These are phyloP conservation scores for Stegodyphus mimosarum DNA, from an alignment of 1,140 invertebrate species.

Conservation along the genomic window DNA sequence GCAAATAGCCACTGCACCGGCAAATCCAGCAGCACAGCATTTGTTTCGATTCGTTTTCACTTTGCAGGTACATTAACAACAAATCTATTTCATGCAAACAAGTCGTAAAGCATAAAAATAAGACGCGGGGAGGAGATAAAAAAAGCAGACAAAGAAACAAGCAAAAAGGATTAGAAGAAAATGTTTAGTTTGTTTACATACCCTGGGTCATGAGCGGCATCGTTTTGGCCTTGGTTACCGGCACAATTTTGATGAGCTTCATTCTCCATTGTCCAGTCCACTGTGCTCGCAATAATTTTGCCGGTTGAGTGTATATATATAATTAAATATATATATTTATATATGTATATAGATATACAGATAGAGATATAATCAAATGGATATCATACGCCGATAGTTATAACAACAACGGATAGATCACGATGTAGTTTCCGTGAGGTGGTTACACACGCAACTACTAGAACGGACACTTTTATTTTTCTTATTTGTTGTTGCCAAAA, in stretches of 20 bases:
- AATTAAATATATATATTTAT: slow-evolving; percentile 40
- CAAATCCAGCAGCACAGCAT: too few relatives aligned
- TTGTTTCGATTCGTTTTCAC: too few relatives aligned
- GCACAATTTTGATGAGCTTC: slow-evolving; percentile 53
- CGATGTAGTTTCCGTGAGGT: background rate
- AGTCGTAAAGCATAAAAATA: background rate
- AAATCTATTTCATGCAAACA: background rate
- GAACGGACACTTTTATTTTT: background rate
- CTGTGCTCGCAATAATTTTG: slow-evolving; percentile 15
- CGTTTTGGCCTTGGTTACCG: slow-evolving; percentile 49
- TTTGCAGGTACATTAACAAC: too few relatives aligned
- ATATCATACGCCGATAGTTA: background rate
- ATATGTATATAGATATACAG: background rate
- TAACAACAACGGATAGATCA: background rate
- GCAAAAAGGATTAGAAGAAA: background rate
- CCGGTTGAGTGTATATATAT: slow-evolving; percentile 38
- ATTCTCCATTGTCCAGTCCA: slow-evolving; percentile 43
- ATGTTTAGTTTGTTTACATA: slow-evolving; percentile 24
- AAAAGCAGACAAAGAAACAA: background rate
- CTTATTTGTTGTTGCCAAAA: slow-evolving; percentile 34
- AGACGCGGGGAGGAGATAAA: background rate
- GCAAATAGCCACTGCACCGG: too few relatives aligned
- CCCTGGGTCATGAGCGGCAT: slow-evolving; percentile 56
- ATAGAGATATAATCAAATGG: background rate
- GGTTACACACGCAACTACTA: background rate